phyloP scores from a whole-genome alignment of 2,113 vertebrate species.

The Oophaga pumilio region DNA sequence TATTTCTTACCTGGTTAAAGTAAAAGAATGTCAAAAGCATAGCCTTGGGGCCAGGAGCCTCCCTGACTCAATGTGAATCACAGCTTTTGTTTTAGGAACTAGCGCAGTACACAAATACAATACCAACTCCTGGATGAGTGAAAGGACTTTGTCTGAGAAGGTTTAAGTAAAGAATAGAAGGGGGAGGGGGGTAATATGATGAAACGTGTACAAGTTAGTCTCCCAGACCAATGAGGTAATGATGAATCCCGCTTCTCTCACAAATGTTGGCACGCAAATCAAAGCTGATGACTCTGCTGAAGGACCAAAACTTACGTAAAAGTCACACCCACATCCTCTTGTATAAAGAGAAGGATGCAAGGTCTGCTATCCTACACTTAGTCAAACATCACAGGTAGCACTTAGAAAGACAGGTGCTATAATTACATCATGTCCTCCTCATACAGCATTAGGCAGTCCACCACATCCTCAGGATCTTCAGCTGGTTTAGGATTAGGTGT shows the following conservation, averaged over 20 bases:
- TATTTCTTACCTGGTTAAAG: constrained; percentile 23
- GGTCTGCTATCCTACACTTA: constrained; percentile 19
- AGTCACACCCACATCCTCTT: constrained; percentile 48
- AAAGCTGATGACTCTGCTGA: constrained; percentile 49
- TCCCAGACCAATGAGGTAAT: constrained; percentile 51
- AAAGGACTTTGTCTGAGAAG: constrained; percentile 25
- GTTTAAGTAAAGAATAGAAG: constrained; percentile 19
- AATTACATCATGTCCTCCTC: constrained; percentile 28
- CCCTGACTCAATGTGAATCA: constrained; percentile 57
- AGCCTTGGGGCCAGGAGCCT: constrained; percentile 37
- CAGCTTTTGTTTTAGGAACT: constrained; percentile 53
- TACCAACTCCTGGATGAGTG: constrained; percentile 18
- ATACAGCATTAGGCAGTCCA: constrained; percentile 36
- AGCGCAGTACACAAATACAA: constrained; percentile 21
- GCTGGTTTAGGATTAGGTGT: constrained; percentile 20
- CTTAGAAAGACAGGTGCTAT: constrained; percentile 21
- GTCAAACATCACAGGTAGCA: constrained; percentile 20
- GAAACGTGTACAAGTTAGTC: constrained; percentile 13
- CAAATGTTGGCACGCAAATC: constrained; percentile 50
- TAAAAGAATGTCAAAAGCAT: constrained; percentile 50
- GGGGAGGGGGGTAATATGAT: constrained; percentile 15
- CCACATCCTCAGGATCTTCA: constrained; percentile 37
- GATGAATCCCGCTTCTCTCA: constrained; percentile 22
- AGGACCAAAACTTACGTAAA: constrained; percentile 1
- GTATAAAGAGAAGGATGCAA: constrained; percentile 44